Conservation (phyloP, 2,113 vertebrate genomes). For the Nibea albiflora region DNA sequence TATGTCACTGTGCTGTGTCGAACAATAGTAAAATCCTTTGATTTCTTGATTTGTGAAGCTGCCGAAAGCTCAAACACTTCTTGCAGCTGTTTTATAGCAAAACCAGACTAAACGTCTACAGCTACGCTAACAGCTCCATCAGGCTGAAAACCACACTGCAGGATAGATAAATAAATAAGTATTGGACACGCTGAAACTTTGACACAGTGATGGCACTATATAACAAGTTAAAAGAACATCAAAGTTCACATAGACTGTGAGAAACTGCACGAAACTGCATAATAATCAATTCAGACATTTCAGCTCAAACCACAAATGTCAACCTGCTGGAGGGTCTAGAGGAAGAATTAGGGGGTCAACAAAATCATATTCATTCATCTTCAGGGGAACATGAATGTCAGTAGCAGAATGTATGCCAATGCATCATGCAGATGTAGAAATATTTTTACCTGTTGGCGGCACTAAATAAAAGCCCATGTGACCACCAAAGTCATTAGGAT, state of each 20-base stretch:
- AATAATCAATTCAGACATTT: too few species aligned
- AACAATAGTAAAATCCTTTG: background rate
- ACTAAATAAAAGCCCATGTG: background rate
- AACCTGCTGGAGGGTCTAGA: background rate
- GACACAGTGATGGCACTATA: background rate
- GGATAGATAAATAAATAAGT: background rate
- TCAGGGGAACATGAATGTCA: background rate
- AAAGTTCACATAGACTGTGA: background rate
- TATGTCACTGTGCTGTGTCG: background rate
- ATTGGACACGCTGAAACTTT: background rate
- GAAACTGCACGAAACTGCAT: too few species aligned
- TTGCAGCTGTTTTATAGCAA: background rate
- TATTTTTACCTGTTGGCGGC: background rate
- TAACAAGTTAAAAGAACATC: background rate
- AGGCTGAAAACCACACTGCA: background rate
- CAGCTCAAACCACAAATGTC: background rate
- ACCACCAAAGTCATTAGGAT: background rate
- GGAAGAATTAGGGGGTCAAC: background rate
- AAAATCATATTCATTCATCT: background rate
- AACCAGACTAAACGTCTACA: background rate
- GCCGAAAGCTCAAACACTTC: background rate
- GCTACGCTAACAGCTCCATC: background rate
- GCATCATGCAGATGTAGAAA: background rate
- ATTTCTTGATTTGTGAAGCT: conserved; percentile 12
- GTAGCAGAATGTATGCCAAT: background rate